Percentiles rank a stretch among this genome's conserved stretches.
These are phyloP conservation scores for Laupala kohalensis DNA, from an alignment of 1,140 invertebrate species.

Conservation along the genomic window DNA sequence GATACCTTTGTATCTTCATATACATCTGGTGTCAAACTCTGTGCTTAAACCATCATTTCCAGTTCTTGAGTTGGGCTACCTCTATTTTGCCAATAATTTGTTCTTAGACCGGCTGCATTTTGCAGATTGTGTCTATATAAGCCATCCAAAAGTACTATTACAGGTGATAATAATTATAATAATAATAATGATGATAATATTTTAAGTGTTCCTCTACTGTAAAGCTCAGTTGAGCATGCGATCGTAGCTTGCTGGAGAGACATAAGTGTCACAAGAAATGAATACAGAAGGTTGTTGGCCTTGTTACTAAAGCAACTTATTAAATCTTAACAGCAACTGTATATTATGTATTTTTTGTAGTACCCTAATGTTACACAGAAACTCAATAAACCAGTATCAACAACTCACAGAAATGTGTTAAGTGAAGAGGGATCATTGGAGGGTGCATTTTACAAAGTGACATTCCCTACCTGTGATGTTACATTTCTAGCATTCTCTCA, in stretches of 20 bases:
- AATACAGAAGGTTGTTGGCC: background rate
- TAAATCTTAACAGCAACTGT: background rate
- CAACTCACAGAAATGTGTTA: background rate
- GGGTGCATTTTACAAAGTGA: too few relatives aligned
- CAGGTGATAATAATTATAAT: background rate
- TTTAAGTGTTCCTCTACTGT: background rate
- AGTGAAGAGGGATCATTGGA: too few relatives aligned
- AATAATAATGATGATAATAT: too few relatives aligned
- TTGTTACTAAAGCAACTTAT: background rate
- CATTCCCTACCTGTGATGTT: too few relatives aligned
- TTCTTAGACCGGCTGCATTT: background rate
- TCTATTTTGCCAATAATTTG: background rate
- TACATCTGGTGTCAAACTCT: background rate
- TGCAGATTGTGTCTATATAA: background rate
- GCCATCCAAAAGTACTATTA: background rate
- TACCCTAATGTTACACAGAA: background rate
- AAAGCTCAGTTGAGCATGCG: background rate
- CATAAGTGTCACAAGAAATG: background rate
- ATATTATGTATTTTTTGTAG: background rate
- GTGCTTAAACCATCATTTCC: background rate
- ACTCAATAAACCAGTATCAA: background rate
- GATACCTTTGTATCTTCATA: too few relatives aligned
- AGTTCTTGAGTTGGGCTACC: background rate
- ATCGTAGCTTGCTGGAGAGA: background rate
- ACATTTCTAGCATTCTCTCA: too few relatives aligned